Evolutionary conservation across 1,140 invertebrate species (phyloP).

Genomic region (Dendrolimus kikuchii): DNA sequence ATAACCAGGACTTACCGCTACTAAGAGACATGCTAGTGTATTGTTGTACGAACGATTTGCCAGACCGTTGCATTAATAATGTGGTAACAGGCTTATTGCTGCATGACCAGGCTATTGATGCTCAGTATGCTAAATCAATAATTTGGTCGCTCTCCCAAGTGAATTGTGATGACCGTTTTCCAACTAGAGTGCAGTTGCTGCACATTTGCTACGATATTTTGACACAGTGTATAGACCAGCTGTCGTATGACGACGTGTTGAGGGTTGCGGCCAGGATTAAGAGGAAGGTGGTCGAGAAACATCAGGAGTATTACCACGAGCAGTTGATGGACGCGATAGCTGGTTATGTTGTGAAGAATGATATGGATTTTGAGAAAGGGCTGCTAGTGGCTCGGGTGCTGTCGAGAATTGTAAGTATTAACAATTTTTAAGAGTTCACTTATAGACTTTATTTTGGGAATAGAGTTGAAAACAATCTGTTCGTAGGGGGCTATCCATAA

Average conservation of each 20-base stretch:
- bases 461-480: no score
- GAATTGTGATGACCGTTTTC: slow-evolving; percentile 39
- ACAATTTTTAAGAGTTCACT: no score
- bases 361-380: slow-evolving; percentile 67
- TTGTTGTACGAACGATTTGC: slow-evolving; percentile 62
- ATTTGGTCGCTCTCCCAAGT: slow-evolving; percentile 68
- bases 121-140: slow-evolving; percentile 58
- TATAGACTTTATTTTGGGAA: no score
- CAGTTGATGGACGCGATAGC: slow-evolving; percentile 69
- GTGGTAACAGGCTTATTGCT: slow-evolving; percentile 62
- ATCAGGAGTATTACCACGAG: slow-evolving; percentile 74
- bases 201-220: slow-evolving; percentile 61
- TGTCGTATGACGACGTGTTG: slow-evolving; percentile 64
- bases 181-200: slow-evolving; percentile 57
- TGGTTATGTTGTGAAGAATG: slow-evolving; percentile 61
- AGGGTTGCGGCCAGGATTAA: slow-evolving; percentile 59
- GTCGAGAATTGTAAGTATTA: slow-evolving; percentile 71
- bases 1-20: slow-evolving; percentile 64
- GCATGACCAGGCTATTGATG: slow-evolving; percentile 57
- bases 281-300: slow-evolving; percentile 48
- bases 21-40: slow-evolving; percentile 71
- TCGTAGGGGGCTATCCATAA: no score
- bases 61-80: slow-evolving; percentile 61
- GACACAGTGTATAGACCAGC: slow-evolving; percentile 46
- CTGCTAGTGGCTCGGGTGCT: slow-evolving; percentile 67